Conservation (phyloP, 2,797 vertebrate genomes). For the Potorous gilbertii region DNA sequence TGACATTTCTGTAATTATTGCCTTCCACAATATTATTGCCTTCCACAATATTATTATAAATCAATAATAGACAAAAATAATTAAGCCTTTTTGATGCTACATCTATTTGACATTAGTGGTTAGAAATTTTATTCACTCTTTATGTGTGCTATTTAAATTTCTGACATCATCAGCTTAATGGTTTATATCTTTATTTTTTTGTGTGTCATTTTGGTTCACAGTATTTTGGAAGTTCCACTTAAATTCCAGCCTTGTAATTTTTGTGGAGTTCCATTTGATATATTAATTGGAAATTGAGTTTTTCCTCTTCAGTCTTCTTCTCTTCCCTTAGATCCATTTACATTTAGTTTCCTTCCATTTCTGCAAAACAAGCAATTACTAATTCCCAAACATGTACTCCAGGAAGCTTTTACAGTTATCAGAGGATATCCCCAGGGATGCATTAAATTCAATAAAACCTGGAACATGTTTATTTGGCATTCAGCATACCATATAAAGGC, state of each 20-base stretch:
- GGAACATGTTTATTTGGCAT: constrained; percentile 39
- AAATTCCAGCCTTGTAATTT: constrained; percentile 14
- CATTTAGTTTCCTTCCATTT: constrained; percentile 48
- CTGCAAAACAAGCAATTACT: constrained; percentile 57
- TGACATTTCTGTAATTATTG: constrained; percentile 13
- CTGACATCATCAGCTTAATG: constrained; percentile 3
- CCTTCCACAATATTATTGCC: constrained; percentile 31
- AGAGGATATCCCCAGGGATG: constrained; percentile 12
- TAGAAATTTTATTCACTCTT: constrained; percentile 18
- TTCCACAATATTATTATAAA: constrained; percentile 29
- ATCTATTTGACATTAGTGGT: not conserved
- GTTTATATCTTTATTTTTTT: not conserved
- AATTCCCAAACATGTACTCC: constrained; percentile 37
- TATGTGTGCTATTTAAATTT: not conserved
- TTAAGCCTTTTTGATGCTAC: not conserved
- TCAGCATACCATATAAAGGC: constrained; percentile 36
- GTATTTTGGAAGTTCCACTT: constrained; percentile 27
- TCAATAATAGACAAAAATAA: not conserved
- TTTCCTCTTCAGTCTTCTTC: not conserved
- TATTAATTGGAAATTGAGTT: constrained; percentile 23
- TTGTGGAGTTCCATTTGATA: constrained; percentile 32
- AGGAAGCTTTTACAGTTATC: constrained; percentile 37
- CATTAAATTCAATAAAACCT: constrained; percentile 52
- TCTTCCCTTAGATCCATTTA: not conserved
- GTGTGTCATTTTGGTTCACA: not conserved